Percentiles rank a stretch among this genome's conserved stretches.
phyloP scores from a whole-genome alignment of 2,113 vertebrate genomes.

The Plecotus auritus region DNA sequence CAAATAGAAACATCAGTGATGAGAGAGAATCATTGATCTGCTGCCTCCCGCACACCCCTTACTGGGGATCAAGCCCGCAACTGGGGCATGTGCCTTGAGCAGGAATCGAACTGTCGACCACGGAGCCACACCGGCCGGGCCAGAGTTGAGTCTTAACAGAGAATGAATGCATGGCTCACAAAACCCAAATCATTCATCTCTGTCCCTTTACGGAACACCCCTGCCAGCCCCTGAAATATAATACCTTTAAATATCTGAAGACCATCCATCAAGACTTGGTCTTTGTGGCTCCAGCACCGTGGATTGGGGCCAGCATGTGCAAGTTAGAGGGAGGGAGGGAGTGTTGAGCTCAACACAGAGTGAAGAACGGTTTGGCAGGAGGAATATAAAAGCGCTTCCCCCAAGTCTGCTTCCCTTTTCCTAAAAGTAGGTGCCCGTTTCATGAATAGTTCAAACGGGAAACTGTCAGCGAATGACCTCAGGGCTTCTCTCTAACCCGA shows the following conservation, averaged over 20 bases:
- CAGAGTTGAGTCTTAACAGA: neutral
- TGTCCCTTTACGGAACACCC: neutral
- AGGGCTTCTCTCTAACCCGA: neutral
- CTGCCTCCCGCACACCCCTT: too few relatives aligned
- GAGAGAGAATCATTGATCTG: too few relatives aligned
- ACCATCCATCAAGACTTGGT: neutral
- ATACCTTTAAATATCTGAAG: neutral
- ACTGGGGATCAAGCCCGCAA: too few relatives aligned
- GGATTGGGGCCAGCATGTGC: neutral
- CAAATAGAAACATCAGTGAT: too few relatives aligned
- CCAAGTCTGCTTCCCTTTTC: neutral
- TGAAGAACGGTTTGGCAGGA: neutral
- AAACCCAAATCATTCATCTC: neutral
- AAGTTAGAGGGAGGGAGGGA: neutral
- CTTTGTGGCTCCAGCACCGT: neutral
- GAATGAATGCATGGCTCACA: neutral
- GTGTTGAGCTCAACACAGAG: neutral
- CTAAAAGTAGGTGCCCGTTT: neutral
- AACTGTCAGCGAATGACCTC: neutral
- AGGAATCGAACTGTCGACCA: too few relatives aligned
- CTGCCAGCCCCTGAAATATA: neutral
- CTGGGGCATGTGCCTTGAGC: too few relatives aligned
- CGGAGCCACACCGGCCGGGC: too few relatives aligned
- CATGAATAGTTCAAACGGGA: neutral
- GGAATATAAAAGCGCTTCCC: neutral